These are phyloP conservation scores for Microctonus aethiopoides DNA, from an alignment of 2,888 invertebrate genomes.

Conservation along the genomic window DNA sequence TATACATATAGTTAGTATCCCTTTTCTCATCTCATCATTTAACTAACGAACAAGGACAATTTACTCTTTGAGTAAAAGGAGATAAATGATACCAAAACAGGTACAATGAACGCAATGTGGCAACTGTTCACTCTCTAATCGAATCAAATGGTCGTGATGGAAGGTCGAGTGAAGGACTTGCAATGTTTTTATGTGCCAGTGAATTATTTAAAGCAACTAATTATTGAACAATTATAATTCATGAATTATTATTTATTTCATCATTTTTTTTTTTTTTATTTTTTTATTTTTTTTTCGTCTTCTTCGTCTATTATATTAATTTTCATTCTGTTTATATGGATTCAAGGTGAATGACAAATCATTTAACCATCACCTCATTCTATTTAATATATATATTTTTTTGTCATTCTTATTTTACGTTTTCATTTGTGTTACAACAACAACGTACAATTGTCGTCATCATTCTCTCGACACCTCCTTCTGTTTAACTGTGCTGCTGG, in stretches of 20 bases:
- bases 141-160: constrained; percentile 39
- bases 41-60: not conserved
- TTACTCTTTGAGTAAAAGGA: constrained; percentile 31
- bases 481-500: not conserved
- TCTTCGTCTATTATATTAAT: no score
- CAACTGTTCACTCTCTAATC: constrained; percentile 29
- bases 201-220: no score
- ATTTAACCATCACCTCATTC: not conserved
- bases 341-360: not conserved
- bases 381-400: no score
- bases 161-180: constrained; percentile 32
- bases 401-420: not conserved
- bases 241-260: no score
- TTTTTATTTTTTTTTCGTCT: no score
- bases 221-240: no score
- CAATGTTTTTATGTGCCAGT: no score
- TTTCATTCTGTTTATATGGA: no score
- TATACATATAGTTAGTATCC: no score
- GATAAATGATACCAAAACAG: constrained; percentile 36
- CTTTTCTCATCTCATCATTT: not conserved
- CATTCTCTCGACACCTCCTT: constrained; percentile 14
- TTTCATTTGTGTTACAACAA: constrained; percentile 27
- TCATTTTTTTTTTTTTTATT: no score
- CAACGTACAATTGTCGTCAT: constrained; percentile 33
- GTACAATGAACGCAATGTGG: constrained; percentile 25